Evolutionary conservation across 2,113 vertebrate genomes (phyloP).

Genomic region (Turdus rufiventris): DNA sequence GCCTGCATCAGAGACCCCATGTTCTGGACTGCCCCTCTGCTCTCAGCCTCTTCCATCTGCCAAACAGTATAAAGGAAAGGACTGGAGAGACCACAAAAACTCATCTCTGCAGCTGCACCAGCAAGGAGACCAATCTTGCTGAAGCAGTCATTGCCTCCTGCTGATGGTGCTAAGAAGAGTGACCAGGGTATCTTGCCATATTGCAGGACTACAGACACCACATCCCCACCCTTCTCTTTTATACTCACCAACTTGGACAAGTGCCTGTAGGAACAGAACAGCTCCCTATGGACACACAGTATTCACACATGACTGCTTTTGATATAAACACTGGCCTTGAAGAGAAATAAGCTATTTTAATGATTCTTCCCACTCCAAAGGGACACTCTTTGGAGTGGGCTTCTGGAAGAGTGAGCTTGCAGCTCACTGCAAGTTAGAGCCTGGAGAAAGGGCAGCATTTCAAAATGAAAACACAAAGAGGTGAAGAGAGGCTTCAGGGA

Average conservation of each 20-base stretch:
- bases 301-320: not conserved
- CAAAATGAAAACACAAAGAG: not conserved
- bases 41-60: constrained; percentile 80
- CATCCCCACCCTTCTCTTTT: constrained; percentile 40
- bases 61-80: not conserved
- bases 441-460: accelerated
- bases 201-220: constrained; percentile 64
- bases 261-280: constrained; percentile 62
- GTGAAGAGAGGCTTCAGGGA: not conserved
- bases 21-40: constrained; percentile 69
- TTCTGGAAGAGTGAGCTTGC: not conserved
- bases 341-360: not conserved
- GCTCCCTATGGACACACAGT: not conserved
- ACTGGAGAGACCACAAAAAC: not conserved
- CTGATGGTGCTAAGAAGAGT: constrained; percentile 69
- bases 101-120: accelerated
- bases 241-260: constrained; percentile 76
- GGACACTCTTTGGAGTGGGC: not conserved
- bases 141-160: constrained; percentile 73
- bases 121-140: constrained; percentile 61
- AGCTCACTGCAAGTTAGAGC: not conserved
- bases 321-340: not conserved
- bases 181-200: constrained; percentile 60
- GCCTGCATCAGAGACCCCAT: constrained; percentile 68
- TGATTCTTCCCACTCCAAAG: not conserved